Percentiles rank a stretch among this genome's conserved stretches.
Conservation (phyloP, 2,113 vertebrate species). For the Erythrolamprus reginae region DNA sequence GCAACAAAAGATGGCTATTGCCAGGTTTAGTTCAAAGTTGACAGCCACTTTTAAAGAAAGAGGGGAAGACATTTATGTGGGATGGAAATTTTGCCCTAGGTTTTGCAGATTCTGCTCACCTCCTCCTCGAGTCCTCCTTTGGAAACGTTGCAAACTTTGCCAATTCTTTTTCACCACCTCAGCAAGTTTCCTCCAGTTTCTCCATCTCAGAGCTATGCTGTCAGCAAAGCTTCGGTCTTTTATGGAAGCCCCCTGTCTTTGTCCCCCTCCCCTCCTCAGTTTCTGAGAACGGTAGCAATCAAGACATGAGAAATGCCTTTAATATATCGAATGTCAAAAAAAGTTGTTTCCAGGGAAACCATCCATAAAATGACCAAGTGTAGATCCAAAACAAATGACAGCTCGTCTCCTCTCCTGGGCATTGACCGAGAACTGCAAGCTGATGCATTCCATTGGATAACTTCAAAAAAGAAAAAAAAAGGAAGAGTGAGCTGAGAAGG, state of each 20-base stretch:
- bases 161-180: constrained; percentile 14
- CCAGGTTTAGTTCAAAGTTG: too few relatives aligned
- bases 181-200: constrained; percentile 13
- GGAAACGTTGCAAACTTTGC: background rate
- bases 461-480: too few relatives aligned
- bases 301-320: background rate
- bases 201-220: background rate
- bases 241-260: background rate
- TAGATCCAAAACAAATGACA: background rate
- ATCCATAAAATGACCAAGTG: background rate
- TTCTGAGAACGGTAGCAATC: background rate
- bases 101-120: constrained; percentile 16
- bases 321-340: constrained; percentile 16
- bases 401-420: background rate
- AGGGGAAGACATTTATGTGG: background rate
- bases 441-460: background rate
- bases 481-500: too few relatives aligned
- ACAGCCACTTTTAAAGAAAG: background rate
- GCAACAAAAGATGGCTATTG: too few relatives aligned
- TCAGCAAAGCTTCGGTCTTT: background rate
- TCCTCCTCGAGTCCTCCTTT: background rate
- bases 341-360: background rate
- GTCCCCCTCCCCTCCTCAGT: background rate
- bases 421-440: background rate
- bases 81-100: background rate